Evolutionary conservation across 1,140 invertebrate species (phyloP), one percentile per base, ranked within the genome.

Genomic region (Cotesia glomerata): DNA sequence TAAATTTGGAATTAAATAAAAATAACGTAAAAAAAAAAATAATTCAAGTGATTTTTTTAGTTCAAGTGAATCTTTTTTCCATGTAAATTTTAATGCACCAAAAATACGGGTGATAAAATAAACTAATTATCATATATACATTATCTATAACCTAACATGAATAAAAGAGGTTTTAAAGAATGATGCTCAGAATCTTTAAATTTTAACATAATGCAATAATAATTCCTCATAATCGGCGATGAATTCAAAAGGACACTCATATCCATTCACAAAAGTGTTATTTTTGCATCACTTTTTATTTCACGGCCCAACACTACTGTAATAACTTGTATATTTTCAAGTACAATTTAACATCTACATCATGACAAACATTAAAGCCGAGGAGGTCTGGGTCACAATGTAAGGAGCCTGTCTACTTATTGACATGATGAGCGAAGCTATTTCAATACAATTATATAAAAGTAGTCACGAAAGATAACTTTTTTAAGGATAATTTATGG

Each of bases 321-420:
- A 45, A 45, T 26, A 26, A 26, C 1, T n/a, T 49, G 13, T n/a
- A 49, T 9, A n/a, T n/a, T 54, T n/a, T 54, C 61, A 39, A 35
- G 61, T 13, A 49, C 52, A 56, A 18, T 49, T 14, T 64, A 4
- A 32, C 39, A 34, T 58, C 32, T 13, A 32, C 39, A 34, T 58
- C 32, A 69, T 45, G 2, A 45, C 45, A 14, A 32, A 61, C 36
- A 18, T 39, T 9, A 61, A 61, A 39, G 26, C 51, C 69, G 36
- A 45, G 16, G 69, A 71, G 69, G 69, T 71, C 69, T 71, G 51
- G 62, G 69, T 65, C 69, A 71, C 35, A 71, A 39, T 26, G 34
- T 63, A n/a, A 32, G 16, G 16, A 64, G 45, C 8, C 45, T 35
- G 16, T 56, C 18, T 35, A 51, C 49, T 32, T 58, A 34, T 62